Conservation (phyloP, 1,140 invertebrate genomes). For the Elysia chlorotica region DNA sequence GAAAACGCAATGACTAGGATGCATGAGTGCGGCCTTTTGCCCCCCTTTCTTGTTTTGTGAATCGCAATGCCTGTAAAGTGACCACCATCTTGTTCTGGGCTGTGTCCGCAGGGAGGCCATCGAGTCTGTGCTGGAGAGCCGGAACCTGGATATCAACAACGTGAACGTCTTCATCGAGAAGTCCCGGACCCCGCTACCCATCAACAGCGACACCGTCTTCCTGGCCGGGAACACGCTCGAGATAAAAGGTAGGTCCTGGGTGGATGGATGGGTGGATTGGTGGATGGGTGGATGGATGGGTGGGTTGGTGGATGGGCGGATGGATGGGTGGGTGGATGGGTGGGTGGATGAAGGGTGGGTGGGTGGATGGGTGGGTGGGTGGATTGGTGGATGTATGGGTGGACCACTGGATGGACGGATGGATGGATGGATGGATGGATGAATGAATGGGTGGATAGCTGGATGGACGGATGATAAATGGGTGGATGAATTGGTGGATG, state of each 20-base stretch:
- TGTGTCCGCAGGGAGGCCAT: conserved; percentile 64
- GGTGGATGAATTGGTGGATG: too few species aligned
- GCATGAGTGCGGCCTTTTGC: too few species aligned
- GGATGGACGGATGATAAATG: too few species aligned
- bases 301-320: neutral
- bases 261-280: neutral
- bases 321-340: neutral
- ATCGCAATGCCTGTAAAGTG: too few species aligned
- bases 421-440: neutral
- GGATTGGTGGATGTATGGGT: neutral
- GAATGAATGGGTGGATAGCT: too few species aligned
- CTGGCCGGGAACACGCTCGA: conserved; percentile 75
- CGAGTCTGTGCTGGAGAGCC: conserved; percentile 67
- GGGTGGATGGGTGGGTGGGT: neutral
- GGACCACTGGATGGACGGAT: neutral
- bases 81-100: neutral
- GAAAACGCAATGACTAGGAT: too few species aligned
- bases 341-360: neutral
- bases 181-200: conserved; percentile 68
- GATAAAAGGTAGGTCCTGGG: conserved; percentile 69
- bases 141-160: conserved; percentile 68
- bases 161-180: conserved; percentile 73
- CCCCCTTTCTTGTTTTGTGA: too few species aligned
- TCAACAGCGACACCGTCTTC: conserved; percentile 70
- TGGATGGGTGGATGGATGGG: neutral